Conservation (phyloP, 2,113 vertebrate species). For the Mystacornis crossleyi region DNA sequence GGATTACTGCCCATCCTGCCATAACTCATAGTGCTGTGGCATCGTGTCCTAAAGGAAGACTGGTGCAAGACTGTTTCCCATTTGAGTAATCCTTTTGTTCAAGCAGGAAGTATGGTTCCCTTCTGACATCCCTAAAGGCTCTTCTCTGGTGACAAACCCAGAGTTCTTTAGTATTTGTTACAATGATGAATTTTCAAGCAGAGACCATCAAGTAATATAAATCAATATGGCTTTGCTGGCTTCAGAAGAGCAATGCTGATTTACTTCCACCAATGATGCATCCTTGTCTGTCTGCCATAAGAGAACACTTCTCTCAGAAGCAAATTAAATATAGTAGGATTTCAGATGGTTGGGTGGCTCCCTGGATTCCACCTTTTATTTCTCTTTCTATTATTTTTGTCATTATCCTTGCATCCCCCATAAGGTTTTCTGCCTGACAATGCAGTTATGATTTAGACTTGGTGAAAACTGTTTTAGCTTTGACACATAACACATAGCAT, state of each 20-base stretch:
- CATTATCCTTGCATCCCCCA: not conserved
- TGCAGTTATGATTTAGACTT: not conserved
- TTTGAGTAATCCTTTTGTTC: slow-evolving; percentile 7
- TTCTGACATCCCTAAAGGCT: not conserved
- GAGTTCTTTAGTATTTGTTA: slow-evolving; percentile 3
- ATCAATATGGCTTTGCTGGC: slow-evolving; percentile 12
- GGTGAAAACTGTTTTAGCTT: not conserved
- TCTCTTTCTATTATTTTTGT: slow-evolving; percentile 19
- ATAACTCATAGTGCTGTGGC: not conserved
- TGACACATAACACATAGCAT: slow-evolving; percentile 1
- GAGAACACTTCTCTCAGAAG: not conserved
- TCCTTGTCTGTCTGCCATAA: not conserved
- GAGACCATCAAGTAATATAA: slow-evolving; percentile 4
- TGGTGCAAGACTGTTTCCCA: not conserved
- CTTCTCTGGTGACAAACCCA: not conserved
- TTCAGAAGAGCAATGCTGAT: slow-evolving; percentile 12
- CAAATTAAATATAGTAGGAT: not conserved
- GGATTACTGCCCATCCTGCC: not conserved
- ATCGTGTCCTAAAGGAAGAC: not conserved
- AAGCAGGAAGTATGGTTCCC: not conserved
- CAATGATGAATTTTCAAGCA: slow-evolving; percentile 23
- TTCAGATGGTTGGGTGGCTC: not conserved
- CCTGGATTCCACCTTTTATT: not conserved
- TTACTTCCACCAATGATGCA: not conserved
- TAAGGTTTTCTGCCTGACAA: not conserved